Conservation (phyloP, 2,888 invertebrate species). For the Dolichomitus sp. region DNA sequence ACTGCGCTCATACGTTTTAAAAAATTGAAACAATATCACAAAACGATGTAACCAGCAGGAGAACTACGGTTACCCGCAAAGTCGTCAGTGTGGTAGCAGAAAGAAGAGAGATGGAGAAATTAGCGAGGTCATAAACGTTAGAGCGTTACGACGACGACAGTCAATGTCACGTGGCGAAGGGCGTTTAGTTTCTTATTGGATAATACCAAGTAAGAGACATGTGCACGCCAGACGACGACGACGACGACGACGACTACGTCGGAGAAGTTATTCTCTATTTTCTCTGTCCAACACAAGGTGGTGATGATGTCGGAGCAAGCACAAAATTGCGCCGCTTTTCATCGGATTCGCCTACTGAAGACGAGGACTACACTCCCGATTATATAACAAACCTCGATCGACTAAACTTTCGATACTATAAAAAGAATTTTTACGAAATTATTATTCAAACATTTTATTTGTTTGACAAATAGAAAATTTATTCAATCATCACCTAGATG, state of each 20-base stretch:
- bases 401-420: slow-evolving; percentile 9
- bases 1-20: background rate
- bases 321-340: slow-evolving; percentile 44
- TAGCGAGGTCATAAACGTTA: slow-evolving; percentile 66
- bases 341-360: slow-evolving; percentile 41
- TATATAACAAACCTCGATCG: slow-evolving; percentile 35
- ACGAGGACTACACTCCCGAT: slow-evolving; percentile 17
- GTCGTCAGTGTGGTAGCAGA: background rate
- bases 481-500: background rate
- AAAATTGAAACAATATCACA: background rate
- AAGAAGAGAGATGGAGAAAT: slow-evolving; percentile 60
- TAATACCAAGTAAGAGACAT: slow-evolving; percentile 79
- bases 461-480: background rate
- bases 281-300: slow-evolving; percentile 27
- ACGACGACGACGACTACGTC: slow-evolving; percentile 42
- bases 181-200: slow-evolving; percentile 78
- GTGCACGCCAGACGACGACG: slow-evolving; percentile 80
- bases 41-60: background rate
- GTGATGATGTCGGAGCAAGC: slow-evolving; percentile 24
- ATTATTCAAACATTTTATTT: background rate
- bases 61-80: background rate
- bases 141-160: slow-evolving; percentile 62
- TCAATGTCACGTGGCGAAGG: slow-evolving; percentile 77
- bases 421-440: background rate
- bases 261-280: slow-evolving; percentile 18